phyloP scores from a whole-genome alignment of 1,140 invertebrate species.

The Drosophila pandora region DNA sequence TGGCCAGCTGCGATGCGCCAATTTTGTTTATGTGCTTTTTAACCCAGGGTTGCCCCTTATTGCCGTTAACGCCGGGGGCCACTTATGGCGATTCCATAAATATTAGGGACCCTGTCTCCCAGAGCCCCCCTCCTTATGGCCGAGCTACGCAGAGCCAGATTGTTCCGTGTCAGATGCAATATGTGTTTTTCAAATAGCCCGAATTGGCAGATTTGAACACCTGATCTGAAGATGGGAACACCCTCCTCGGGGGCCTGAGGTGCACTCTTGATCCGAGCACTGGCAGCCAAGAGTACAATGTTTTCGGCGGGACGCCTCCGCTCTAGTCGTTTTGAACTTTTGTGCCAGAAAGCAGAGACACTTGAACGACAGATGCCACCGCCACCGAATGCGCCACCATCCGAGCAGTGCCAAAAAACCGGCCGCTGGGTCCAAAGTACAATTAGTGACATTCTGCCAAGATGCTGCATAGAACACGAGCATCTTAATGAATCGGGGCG shows the following conservation, averaged over 20 bases:
- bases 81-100: slow-evolving; percentile 31
- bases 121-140: neutral
- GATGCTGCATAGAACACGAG: slow-evolving; percentile 49
- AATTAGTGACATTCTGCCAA: slow-evolving; percentile 74
- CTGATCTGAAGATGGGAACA: neutral
- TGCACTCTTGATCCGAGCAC: neutral
- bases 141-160: neutral
- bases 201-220: neutral
- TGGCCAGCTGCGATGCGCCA: slow-evolving; percentile 35
- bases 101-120: neutral
- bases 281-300: slow-evolving; percentile 13
- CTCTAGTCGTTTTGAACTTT: slow-evolving; percentile 64
- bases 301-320: slow-evolving; percentile 34
- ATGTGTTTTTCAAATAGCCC: neutral
- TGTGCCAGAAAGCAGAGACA: slow-evolving; percentile 67
- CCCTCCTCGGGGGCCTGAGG: neutral
- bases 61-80: slow-evolving; percentile 34
- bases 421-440: slow-evolving; percentile 63
- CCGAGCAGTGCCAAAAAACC: slow-evolving; percentile 63
- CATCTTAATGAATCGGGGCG: slow-evolving; percentile 3
- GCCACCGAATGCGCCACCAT: slow-evolving; percentile 42
- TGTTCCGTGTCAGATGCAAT: neutral
- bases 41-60: slow-evolving; percentile 53
- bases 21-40: slow-evolving; percentile 62
- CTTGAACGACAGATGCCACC: slow-evolving; percentile 64